These are phyloP conservation scores for Xiphorhynchus elegans DNA, from an alignment of 2,113 vertebrate genomes.

Conservation along the genomic window DNA sequence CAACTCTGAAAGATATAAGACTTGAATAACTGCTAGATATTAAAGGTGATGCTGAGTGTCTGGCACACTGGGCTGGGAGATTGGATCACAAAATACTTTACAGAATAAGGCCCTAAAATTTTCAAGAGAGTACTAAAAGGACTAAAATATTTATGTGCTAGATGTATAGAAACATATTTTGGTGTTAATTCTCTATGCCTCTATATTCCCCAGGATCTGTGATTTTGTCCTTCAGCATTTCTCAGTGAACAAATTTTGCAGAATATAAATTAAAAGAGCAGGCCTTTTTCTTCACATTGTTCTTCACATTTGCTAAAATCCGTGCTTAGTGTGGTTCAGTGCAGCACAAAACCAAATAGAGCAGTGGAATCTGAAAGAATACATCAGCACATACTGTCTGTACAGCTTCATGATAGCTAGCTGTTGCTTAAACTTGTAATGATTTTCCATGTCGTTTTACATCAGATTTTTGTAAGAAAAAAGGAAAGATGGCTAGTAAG, in stretches of 20 bases:
- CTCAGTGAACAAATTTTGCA: background rate
- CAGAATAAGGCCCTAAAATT: slow-evolving; percentile 3
- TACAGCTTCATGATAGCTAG: slow-evolving; percentile 40
- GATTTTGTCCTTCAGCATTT: slow-evolving; percentile 15
- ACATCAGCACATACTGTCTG: background rate
- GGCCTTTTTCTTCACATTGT: background rate
- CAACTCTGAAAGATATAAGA: background rate
- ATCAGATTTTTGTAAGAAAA: slow-evolving; percentile 91
- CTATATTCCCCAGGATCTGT: slow-evolving; percentile 10
- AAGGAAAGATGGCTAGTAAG: slow-evolving; percentile 96
- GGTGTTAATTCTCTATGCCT: slow-evolving; percentile 3
- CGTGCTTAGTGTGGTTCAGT: background rate
- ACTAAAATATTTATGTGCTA: background rate
- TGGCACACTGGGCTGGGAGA: background rate
- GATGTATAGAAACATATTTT: background rate
- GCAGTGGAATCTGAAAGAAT: slow-evolving; percentile 1
- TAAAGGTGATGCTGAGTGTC: background rate
- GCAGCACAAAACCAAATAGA: background rate
- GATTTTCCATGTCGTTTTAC: slow-evolving; percentile 74
- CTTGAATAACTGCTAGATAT: background rate
- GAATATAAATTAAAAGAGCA: background rate
- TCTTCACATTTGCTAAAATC: background rate
- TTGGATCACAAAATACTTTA: background rate
- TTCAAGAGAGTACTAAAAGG: background rate
- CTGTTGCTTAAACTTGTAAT: slow-evolving; percentile 73